phyloP scores from a whole-genome alignment of 2,113 vertebrate species.

The Sorex fumeus region DNA sequence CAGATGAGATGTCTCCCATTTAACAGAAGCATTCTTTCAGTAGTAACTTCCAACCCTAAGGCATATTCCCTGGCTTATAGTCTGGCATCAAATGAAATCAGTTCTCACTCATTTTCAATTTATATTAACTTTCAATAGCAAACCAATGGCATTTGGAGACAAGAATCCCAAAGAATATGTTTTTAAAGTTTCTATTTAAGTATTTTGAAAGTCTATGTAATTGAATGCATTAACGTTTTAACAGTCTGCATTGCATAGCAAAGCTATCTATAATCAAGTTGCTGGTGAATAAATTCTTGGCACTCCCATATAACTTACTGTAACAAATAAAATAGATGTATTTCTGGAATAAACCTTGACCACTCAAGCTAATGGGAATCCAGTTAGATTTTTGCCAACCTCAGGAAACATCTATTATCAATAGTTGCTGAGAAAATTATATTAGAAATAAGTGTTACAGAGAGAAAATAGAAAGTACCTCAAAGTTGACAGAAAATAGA shows the following conservation, averaged over 20 bases:
- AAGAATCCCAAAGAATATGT: slow-evolving; percentile 66
- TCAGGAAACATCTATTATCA: slow-evolving; percentile 77
- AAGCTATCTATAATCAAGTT: slow-evolving; percentile 79
- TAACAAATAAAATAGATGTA: slow-evolving; percentile 75
- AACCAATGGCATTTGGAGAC: slow-evolving; percentile 74
- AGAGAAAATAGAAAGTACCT: slow-evolving; percentile 71
- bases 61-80: slow-evolving; percentile 67
- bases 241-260: slow-evolving; percentile 70
- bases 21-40: slow-evolving; percentile 66
- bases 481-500: slow-evolving; percentile 76
- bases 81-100: slow-evolving; percentile 69
- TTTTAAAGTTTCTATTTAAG: slow-evolving; percentile 78
- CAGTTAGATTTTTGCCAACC: slow-evolving; percentile 76
- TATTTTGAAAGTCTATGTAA: slow-evolving; percentile 74
- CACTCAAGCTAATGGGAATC: slow-evolving; percentile 80
- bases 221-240: slow-evolving; percentile 81
- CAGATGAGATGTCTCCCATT: slow-evolving; percentile 70
- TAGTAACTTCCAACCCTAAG: slow-evolving; percentile 74
- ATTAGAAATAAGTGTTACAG: slow-evolving; percentile 76
- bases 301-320: slow-evolving; percentile 72
- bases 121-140: slow-evolving; percentile 81
- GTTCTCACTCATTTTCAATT: slow-evolving; percentile 79
- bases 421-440: slow-evolving; percentile 74
- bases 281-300: slow-evolving; percentile 83
- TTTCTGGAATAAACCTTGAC: slow-evolving; percentile 81